Conservation (phyloP, 1,140 invertebrate species). For the Listronotus oregonensis region DNA sequence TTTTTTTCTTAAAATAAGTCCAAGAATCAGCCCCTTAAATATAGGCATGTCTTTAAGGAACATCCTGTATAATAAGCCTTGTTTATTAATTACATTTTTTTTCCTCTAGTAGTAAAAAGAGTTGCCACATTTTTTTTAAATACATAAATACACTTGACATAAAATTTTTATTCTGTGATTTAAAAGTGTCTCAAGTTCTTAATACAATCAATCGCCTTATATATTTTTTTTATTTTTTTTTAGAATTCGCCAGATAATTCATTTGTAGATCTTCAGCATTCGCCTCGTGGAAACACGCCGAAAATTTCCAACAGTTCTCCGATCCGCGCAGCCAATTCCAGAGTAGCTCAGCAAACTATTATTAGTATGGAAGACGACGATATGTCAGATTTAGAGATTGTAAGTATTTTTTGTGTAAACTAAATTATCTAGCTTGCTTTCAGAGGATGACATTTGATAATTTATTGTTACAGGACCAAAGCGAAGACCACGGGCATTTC, state of each 20-base stretch:
- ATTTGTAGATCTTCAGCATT: constrained; percentile 38
- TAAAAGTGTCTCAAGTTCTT: constrained; percentile 4
- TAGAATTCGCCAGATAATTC: constrained; percentile 45
- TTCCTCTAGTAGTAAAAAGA: no score
- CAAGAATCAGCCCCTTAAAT: no score
- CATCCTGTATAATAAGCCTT: no score
- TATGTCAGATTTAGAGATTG: constrained; percentile 80
- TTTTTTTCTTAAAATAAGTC: no score
- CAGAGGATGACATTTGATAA: no score
- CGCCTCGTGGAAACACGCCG: constrained; percentile 6
- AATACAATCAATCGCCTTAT: no score
- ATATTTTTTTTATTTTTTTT: constrained; percentile 20
- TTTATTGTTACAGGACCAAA: constrained; percentile 59
- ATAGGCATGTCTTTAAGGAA: no score
- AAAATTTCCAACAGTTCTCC: constrained; percentile 46
- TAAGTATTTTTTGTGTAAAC: no score
- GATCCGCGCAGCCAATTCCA: constrained; percentile 50
- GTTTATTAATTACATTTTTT: no score
- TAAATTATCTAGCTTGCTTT: no score
- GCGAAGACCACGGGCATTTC: constrained; percentile 78
- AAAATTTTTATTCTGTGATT: not conserved
- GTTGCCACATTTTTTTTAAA: no score
- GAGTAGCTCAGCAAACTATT: constrained; percentile 71
- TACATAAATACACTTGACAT: no score
- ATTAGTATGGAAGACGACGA: constrained; percentile 96